Evolutionary conservation across 2,888 invertebrate species (phyloP).

Genomic region (Leucoptera coffeella): DNA sequence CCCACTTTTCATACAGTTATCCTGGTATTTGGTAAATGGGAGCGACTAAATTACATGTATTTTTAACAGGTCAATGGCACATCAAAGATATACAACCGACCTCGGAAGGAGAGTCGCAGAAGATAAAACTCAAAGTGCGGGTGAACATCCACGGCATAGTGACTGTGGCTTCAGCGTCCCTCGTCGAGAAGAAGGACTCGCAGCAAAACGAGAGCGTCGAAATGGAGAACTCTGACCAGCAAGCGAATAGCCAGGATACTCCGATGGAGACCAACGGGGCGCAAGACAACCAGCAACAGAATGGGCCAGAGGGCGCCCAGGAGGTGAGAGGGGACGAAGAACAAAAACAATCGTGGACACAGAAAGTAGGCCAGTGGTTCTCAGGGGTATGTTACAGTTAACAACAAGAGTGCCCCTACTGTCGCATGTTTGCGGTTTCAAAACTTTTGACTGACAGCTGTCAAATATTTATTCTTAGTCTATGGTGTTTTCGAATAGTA

Average conservation of each 20-base stretch:
- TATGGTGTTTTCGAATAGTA: too few relatives aligned
- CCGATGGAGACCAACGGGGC: slow-evolving; percentile 47
- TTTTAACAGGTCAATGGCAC: slow-evolving; percentile 59
- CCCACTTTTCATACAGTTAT: too few relatives aligned
- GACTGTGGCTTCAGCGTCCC: slow-evolving; percentile 76
- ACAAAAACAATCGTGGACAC: slow-evolving; percentile 61
- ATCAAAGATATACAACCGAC: slow-evolving; percentile 82
- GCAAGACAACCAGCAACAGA: slow-evolving; percentile 29
- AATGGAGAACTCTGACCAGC: slow-evolving; percentile 38
- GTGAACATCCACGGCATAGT: slow-evolving; percentile 92
- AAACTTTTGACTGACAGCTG: too few relatives aligned
- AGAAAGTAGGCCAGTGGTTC: slow-evolving; percentile 66
- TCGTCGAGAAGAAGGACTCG: slow-evolving; percentile 68
- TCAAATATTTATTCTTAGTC: too few relatives aligned
- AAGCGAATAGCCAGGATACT: slow-evolving; percentile 24
- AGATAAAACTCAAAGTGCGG: slow-evolving; percentile 93
- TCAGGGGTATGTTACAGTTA: slow-evolving; percentile 62
- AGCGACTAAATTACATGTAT: slow-evolving; percentile 1
- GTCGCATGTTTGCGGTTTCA: background rate
- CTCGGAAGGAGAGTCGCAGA: slow-evolving; percentile 84
- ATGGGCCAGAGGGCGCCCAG: slow-evolving; percentile 24
- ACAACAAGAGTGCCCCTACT: slow-evolving; percentile 9
- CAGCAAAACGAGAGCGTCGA: slow-evolving; percentile 28
- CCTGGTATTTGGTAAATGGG: background rate
- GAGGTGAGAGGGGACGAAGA: slow-evolving; percentile 47